These are phyloP conservation scores for Cassiopea andromeda DNA, from an alignment of 30 jellyfish, hydroid and myxozoan species.

Conservation along the genomic window DNA sequence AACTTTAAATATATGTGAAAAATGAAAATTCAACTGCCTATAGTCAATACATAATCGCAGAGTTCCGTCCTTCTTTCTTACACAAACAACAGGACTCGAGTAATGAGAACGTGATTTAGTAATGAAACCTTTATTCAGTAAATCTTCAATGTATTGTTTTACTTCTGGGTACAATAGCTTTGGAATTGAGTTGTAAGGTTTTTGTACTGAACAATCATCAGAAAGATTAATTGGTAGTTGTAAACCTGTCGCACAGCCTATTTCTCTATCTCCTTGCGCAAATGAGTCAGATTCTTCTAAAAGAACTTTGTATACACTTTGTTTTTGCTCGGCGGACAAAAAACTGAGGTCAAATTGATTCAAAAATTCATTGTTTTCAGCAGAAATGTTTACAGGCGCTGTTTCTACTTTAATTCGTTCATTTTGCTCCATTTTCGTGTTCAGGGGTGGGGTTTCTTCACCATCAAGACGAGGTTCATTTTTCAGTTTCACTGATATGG, in stretches of 20 bases:
- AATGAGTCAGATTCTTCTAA: neutral
- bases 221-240: constrained; percentile 20
- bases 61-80: constrained; percentile 23
- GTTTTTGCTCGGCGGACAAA: neutral
- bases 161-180: constrained; percentile 33
- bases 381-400: neutral
- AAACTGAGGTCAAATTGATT: neutral
- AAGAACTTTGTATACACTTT: neutral
- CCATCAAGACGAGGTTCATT: neutral
- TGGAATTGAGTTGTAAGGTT: constrained; percentile 16
- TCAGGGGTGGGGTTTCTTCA: neutral
- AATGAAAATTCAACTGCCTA: constrained; percentile 32
- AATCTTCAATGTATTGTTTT: constrained; percentile 27
- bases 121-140: constrained; percentile 22
- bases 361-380: neutral
- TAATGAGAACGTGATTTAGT: constrained; percentile 7
- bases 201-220: constrained; percentile 20
- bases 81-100: neutral
- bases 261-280: constrained; percentile 10
- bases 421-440: neutral
- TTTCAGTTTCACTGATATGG: neutral
- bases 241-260: constrained; percentile 34
- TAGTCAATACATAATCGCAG: constrained; percentile 52
- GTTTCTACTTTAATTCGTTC: neutral
- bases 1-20: too few species aligned